Base-by-base conservation (phyloP, 1,140 invertebrate species). In the Teleopsis dalmanni region DNA sequence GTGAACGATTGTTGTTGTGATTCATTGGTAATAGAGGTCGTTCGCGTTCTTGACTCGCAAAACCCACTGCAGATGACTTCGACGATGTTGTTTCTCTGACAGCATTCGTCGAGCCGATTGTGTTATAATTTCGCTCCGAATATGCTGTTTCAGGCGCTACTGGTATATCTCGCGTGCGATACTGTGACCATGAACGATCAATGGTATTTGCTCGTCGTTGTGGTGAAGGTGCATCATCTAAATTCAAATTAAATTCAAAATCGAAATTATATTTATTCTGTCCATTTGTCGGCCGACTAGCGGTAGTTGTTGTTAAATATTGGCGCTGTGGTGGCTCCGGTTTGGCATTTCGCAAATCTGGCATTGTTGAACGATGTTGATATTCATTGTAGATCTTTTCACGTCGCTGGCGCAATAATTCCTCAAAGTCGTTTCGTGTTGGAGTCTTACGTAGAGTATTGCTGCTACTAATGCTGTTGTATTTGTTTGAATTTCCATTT, bases 91-190 rank as follows among this genome's bases (percentile, higher is more conserved):
- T 50, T 55, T 50, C 16, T 23, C 31, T 13, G 14, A 9, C 3
- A 18, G 29, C 29, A 33, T 18, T 45, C 25, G 43, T 31, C 38
- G 51, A 44, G 25, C 59, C 62, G 64, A 66, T 66, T 66, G 63
- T 66, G 59, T 66, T 60, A 66, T 66, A 66, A 66, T 66, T 66
- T 55, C 63, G 64, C 64, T 66, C 64, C 56, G 62, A 54, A 55
- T 53, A 44, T 49, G 61, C 52, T 41, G 57, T 51, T 56, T 53
- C 36, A 22, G 33, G 27, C 16, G 21, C 47, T 31, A 22, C 33
- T 52, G 50, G 46, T 31, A 62, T 67, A 45, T 58, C 62, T 11
- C 58, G 50, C 7, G 64, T 66, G 16, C 48, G 45, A 48, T 64
- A 66, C 5, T 58, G 58, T 41, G 52, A 38, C 11, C 59, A 57